These are phyloP conservation scores for Laspeyria flexula DNA, from an alignment of 2,888 invertebrate species.

Conservation along the genomic window DNA sequence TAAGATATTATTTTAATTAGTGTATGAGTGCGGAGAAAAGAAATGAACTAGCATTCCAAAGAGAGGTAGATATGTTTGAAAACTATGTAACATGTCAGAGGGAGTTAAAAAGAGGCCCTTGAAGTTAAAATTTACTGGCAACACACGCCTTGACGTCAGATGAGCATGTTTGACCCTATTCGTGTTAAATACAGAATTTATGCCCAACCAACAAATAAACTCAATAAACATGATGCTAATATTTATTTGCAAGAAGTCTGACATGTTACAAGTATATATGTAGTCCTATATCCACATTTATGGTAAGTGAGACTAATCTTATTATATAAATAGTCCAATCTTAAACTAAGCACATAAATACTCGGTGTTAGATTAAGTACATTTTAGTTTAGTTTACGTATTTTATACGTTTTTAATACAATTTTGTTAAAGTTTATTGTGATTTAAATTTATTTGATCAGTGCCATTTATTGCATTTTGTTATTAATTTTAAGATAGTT, in stretches of 20 bases:
- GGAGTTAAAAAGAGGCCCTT: too few relatives aligned
- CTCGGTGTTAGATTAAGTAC: constrained; percentile 20
- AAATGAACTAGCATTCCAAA: too few relatives aligned
- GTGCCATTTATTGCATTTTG: constrained; percentile 20
- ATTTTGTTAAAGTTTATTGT: not conserved
- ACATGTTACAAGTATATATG: constrained; percentile 9
- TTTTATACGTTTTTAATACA: constrained; percentile 18
- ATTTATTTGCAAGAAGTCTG: not conserved
- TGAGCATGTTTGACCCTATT: too few relatives aligned
- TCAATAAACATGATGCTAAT: too few relatives aligned
- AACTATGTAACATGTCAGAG: too few relatives aligned
- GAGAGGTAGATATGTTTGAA: too few relatives aligned
- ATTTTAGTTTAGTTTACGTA: constrained; percentile 1
- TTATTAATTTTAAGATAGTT: constrained; percentile 25
- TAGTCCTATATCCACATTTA: constrained; percentile 41
- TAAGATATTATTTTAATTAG: too few relatives aligned
- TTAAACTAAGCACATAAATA: constrained; percentile 24
- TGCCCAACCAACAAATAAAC: too few relatives aligned
- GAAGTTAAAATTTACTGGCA: too few relatives aligned
- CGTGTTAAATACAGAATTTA: too few relatives aligned
- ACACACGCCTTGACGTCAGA: too few relatives aligned
- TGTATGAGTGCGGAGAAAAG: too few relatives aligned
- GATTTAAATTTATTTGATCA: constrained; percentile 7
- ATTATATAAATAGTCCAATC: constrained; percentile 29
- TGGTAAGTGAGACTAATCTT: constrained; percentile 25